phyloP scores from a whole-genome alignment of 1,140 invertebrate species.

The Amphibalanus amphitrite region DNA sequence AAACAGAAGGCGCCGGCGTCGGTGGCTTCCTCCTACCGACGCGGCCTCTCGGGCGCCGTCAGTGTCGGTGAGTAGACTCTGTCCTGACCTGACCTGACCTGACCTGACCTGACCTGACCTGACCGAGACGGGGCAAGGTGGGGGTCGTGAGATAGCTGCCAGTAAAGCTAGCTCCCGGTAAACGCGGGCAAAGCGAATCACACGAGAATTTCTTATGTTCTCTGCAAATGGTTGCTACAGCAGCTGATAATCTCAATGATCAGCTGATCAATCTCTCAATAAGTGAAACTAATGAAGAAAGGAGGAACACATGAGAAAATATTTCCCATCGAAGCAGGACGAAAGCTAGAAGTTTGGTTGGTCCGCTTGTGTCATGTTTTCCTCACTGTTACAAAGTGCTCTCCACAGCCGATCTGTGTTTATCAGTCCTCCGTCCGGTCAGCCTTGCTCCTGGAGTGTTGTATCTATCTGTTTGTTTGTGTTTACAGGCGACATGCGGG shows the following conservation, averaged over 20 bases:
- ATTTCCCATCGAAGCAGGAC: no score
- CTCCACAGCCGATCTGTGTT: no score
- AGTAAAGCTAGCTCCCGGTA: no score
- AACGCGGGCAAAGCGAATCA: no score
- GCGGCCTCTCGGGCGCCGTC: conserved; percentile 17
- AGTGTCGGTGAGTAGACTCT: neutral
- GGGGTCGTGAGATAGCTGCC: conserved; percentile 8
- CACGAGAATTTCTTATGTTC: no score
- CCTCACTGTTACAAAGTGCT: neutral
- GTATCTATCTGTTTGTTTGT: neutral
- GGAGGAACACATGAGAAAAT: no score
- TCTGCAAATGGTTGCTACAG: no score
- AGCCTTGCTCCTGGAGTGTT: conserved; percentile 9
- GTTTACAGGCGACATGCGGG: conserved; percentile 39
- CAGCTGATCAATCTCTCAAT: conserved; percentile 13
- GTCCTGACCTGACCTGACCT: no score
- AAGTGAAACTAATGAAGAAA: conserved; percentile 13
- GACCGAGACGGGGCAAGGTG: no score
- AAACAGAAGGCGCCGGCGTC: conserved; percentile 31
- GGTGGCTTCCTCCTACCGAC: conserved; percentile 18
- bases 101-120: no score
- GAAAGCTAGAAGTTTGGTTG: no score
- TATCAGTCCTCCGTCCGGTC: neutral
- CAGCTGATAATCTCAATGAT: conserved; percentile 9
- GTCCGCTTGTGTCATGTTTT: neutral